These are phyloP conservation scores for Motacilla alba DNA, from an alignment of 2,113 vertebrate species.

Conservation along the genomic window DNA sequence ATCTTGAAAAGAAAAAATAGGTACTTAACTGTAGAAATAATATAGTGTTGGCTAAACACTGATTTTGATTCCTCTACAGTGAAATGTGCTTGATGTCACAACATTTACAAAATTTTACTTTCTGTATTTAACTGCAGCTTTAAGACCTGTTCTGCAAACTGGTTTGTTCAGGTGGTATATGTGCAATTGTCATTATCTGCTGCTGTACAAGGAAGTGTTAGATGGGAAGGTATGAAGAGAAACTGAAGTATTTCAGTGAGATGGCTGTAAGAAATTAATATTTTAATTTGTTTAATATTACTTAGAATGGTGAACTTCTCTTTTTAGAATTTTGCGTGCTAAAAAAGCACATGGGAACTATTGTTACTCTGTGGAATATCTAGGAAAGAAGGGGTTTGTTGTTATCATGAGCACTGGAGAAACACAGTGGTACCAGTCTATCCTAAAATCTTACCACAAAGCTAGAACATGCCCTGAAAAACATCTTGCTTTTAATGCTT, in stretches of 20 bases:
- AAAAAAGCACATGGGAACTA: not conserved
- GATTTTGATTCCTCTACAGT: not conserved
- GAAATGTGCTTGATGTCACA: not conserved
- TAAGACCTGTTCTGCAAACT: not conserved
- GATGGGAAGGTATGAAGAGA: not conserved
- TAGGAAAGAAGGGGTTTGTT: not conserved
- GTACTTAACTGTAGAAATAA: not conserved
- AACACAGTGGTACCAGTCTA: not conserved
- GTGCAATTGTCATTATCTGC: not conserved
- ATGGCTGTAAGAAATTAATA: not conserved
- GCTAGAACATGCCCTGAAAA: not conserved
- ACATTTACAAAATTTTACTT: not conserved
- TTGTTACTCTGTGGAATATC: not conserved
- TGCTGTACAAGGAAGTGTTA: not conserved
- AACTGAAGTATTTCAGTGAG: not conserved
- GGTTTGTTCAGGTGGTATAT: not conserved
- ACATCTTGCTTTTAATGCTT: not conserved
- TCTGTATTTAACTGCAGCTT: not conserved
- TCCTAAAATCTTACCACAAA: not conserved
- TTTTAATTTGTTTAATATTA: not conserved
- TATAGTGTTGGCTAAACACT: too few species aligned
- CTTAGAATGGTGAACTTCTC: not conserved
- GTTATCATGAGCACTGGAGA: not conserved
- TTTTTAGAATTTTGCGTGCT: not conserved
- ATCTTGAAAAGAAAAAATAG: not conserved